phyloP scores from a whole-genome alignment of 2,113 vertebrate species.

The Macquaria ambigua region DNA sequence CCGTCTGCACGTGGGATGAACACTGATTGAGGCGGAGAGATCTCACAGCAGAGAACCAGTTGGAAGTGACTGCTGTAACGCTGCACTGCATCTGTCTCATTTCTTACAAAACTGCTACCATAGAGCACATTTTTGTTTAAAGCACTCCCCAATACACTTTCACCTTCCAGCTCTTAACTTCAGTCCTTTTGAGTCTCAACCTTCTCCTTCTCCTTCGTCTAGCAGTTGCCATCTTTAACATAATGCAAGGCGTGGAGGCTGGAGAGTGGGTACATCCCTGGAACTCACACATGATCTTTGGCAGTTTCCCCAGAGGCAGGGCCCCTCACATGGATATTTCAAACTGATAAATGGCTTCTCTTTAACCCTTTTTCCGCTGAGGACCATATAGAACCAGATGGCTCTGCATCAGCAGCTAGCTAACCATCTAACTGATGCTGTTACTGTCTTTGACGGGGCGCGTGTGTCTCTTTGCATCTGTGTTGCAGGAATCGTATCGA shows the following conservation, averaged over 20 bases:
- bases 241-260: no score
- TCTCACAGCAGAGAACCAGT: conserved; percentile 22
- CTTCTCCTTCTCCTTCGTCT: no score
- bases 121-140: neutral
- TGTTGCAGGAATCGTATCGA: conserved; percentile 93
- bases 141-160: neutral
- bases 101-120: neutral
- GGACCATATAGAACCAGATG: neutral
- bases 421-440: neutral
- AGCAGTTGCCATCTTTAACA: neutral
- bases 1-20: conserved; percentile 54
- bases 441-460: neutral
- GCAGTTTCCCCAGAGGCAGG: neutral
- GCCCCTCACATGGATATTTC: no score
- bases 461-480: neutral
- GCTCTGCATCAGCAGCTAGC: neutral
- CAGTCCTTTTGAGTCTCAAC: neutral
- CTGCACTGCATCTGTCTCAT: neutral
- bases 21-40: conserved; percentile 39
- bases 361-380: neutral
- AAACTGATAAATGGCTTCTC: conserved; percentile 4
- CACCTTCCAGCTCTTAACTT: neutral
- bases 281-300: neutral
- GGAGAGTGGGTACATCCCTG: neutral
- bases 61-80: conserved; percentile 3